Evolutionary conservation across 2,797 vertebrate species (phyloP).

Genomic region (Apogon hyalosoma): DNA sequence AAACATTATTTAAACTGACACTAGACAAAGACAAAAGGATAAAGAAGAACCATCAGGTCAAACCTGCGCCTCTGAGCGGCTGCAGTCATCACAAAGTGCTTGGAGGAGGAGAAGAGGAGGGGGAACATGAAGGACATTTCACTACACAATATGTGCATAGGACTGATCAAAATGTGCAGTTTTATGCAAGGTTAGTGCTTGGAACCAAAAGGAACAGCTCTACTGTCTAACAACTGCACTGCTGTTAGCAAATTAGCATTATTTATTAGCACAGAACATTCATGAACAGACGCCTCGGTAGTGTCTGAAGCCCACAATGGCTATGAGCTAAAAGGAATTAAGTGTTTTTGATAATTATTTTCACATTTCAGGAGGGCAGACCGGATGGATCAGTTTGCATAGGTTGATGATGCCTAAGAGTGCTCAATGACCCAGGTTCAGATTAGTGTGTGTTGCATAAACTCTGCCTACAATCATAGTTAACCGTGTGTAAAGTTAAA

Average conservation of each 20-base stretch:
- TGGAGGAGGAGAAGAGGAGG: conserved; percentile 35
- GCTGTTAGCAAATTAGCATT: conserved; percentile 11
- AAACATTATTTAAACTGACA: conserved; percentile 66
- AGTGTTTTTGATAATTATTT: conserved; percentile 31
- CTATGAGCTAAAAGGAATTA: conserved; percentile 32
- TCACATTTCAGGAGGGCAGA: conserved; percentile 67
- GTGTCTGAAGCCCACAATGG: conserved; percentile 28
- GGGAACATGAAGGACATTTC: conserved; percentile 13
- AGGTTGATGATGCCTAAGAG: conserved; percentile 62
- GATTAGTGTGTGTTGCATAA: conserved; percentile 1
- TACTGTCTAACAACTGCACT: conserved; percentile 4
- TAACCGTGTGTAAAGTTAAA: conserved; percentile 6
- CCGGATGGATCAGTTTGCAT: conserved; percentile 78
- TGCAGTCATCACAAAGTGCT: conserved; percentile 71
- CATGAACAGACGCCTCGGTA: conserved; percentile 31
- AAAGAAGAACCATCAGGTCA: conserved; percentile 10
- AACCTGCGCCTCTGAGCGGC: conserved; percentile 43
- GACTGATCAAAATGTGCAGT: conserved; percentile 66
- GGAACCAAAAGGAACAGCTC: conserved; percentile 33
- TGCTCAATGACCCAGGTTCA: conserved; percentile 13
- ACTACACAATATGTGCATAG: conserved; percentile 55
- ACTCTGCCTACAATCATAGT: background rate
- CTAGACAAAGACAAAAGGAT: conserved; percentile 18
- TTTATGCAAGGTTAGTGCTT: conserved; percentile 56
- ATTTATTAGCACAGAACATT: conserved; percentile 38